phyloP scores from a whole-genome alignment of 2,113 vertebrate genomes.

The Phaethornis superciliosus region DNA sequence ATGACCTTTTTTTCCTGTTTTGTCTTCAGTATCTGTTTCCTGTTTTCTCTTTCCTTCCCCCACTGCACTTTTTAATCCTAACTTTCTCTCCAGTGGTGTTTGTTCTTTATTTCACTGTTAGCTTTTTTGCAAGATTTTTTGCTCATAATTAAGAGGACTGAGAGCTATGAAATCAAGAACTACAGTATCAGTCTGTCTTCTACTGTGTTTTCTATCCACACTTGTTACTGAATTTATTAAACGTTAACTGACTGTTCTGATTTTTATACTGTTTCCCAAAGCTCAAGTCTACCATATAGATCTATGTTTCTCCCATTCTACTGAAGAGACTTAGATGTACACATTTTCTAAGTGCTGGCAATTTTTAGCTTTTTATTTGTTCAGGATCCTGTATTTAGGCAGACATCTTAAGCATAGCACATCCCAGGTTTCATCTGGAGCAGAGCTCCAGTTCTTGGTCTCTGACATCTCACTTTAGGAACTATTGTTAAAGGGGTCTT shows the following conservation, averaged over 20 bases:
- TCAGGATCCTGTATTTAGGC: not conserved
- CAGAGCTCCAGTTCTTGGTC: not conserved
- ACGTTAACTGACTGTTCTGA: not conserved
- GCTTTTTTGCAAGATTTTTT: not conserved
- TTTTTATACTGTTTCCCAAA: not conserved
- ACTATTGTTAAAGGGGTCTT: not conserved
- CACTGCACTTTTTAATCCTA: not conserved
- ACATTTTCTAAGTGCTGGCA: not conserved
- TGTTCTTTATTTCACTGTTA: not conserved
- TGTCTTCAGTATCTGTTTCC: conserved; percentile 52
- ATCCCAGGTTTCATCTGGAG: not conserved
- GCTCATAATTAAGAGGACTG: not conserved
- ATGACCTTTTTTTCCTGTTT: conserved; percentile 61
- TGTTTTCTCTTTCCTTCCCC: conserved; percentile 42
- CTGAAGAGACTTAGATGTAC: not conserved
- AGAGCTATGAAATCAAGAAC: not conserved
- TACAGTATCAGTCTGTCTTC: not conserved
- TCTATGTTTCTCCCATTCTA: not conserved
- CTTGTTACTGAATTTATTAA: not conserved
- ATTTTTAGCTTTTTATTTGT: not conserved
- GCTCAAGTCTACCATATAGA: not conserved
- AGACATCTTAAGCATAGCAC: not conserved
- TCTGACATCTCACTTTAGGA: not conserved
- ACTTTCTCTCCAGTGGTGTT: not conserved
- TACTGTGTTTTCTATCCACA: not conserved